These are phyloP conservation scores for Hyles euphorbiae DNA, from an alignment of 1,140 invertebrate genomes.

Conservation along the genomic window DNA sequence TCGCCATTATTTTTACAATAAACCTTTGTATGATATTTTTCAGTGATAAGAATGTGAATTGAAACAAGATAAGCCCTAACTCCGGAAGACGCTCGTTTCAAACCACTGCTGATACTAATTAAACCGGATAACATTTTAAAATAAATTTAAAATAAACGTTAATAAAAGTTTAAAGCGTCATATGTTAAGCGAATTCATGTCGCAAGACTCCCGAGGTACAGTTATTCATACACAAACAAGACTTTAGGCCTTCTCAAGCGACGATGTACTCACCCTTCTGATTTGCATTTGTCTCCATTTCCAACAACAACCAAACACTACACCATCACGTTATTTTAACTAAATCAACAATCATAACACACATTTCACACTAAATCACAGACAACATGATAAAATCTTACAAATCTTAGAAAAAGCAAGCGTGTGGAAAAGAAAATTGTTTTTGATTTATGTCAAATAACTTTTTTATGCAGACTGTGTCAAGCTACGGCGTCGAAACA, in stretches of 20 bases:
- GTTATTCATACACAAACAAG: conserved; percentile 73
- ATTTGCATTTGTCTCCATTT: conserved; percentile 66
- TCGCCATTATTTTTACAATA: no score
- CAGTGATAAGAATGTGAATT: conserved; percentile 24
- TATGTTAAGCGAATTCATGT: conserved; percentile 58
- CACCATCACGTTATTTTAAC: conserved; percentile 53
- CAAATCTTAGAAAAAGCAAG: conserved; percentile 29
- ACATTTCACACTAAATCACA: conserved; percentile 22
- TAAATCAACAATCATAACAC: conserved; percentile 14
- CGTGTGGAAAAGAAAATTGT: conserved; percentile 24
- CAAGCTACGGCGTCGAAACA: no score
- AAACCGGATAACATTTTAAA: neutral
- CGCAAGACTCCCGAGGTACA: conserved; percentile 61
- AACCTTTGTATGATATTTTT: no score
- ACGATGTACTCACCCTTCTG: conserved; percentile 60
- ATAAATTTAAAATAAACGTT: neutral
- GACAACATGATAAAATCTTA: conserved; percentile 16
- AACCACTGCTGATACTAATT: conserved; percentile 1
- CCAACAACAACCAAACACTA: conserved; percentile 46
- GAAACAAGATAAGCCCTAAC: conserved; percentile 20
- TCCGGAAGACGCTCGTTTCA: conserved; percentile 11
- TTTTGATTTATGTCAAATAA: conserved; percentile 24
- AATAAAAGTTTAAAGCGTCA: conserved; percentile 17
- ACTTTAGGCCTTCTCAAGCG: conserved; percentile 32
- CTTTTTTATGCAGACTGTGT: conserved; percentile 8